These are phyloP conservation scores for Caenorhabditis tropicalis DNA, from an alignment of 1,140 invertebrate species.

Conservation along the genomic window DNA sequence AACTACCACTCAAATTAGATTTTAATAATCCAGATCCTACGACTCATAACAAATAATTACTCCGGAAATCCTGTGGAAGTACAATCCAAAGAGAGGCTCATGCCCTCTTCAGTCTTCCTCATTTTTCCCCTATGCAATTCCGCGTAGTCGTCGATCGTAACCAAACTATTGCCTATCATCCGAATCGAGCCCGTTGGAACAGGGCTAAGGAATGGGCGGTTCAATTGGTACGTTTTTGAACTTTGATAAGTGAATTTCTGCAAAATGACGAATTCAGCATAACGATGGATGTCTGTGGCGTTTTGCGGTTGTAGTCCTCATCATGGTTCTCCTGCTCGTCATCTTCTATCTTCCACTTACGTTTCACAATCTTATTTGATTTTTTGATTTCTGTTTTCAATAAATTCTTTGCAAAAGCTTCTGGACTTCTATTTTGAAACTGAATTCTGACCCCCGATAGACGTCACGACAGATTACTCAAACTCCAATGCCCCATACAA, in stretches of 20 bases:
- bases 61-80: background rate
- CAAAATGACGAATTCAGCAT: background rate
- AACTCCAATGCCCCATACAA: background rate
- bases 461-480: background rate
- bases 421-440: background rate
- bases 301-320: background rate
- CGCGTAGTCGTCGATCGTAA: background rate
- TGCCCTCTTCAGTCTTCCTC: background rate
- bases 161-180: conserved; percentile 18
- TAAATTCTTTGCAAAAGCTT: background rate
- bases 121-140: background rate
- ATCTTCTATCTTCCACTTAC: background rate
- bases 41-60: background rate
- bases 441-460: background rate
- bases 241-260: background rate
- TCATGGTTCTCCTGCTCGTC: conserved; percentile 1
- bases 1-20: background rate
- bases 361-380: conserved; percentile 10
- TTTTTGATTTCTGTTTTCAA: background rate
- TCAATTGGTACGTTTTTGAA: background rate
- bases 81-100: background rate
- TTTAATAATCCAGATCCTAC: background rate
- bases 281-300: conserved; percentile 12
- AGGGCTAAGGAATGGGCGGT: background rate
- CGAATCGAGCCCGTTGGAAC: background rate